Evolutionary conservation across 2,888 invertebrate species (phyloP).

Genomic region (Tinea semifulvella): DNA sequence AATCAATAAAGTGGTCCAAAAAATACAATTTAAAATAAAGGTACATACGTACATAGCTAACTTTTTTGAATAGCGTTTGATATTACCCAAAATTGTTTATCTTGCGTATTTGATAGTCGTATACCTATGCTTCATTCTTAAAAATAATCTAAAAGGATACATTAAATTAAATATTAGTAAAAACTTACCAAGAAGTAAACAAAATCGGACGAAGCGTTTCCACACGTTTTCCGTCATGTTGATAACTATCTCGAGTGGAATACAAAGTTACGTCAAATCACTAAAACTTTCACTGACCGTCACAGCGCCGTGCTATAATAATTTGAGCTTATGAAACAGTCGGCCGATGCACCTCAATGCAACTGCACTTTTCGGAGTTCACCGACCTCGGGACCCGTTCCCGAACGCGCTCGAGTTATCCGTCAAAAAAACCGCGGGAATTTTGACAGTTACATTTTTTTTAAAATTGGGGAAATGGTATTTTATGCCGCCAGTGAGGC

Average conservation of each 20-base stretch:
- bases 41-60: no score
- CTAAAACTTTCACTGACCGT: slow-evolving; percentile 52
- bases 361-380: slow-evolving; percentile 43
- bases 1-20: no score
- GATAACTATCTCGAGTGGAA: slow-evolving; percentile 19
- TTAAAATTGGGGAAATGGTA: background rate
- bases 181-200: slow-evolving; percentile 49
- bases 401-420: background rate
- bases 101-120: no score
- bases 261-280: slow-evolving; percentile 42
- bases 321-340: slow-evolving; percentile 35
- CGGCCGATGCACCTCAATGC: slow-evolving; percentile 26
- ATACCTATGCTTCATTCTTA: no score
- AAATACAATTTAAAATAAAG: no score
- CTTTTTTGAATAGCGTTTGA: no score
- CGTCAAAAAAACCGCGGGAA: background rate
- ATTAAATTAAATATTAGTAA: slow-evolving; percentile 19
- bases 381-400: slow-evolving; percentile 9
- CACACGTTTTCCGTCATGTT: slow-evolving; percentile 47
- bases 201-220: slow-evolving; percentile 36
- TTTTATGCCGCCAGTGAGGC: slow-evolving; percentile 23
- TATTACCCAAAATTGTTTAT: no score
- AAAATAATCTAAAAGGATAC: background rate
- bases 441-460: slow-evolving; percentile 7
- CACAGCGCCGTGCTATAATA: slow-evolving; percentile 11